Conservation (phyloP, 2,113 vertebrate species). For the Otus sunia region DNA sequence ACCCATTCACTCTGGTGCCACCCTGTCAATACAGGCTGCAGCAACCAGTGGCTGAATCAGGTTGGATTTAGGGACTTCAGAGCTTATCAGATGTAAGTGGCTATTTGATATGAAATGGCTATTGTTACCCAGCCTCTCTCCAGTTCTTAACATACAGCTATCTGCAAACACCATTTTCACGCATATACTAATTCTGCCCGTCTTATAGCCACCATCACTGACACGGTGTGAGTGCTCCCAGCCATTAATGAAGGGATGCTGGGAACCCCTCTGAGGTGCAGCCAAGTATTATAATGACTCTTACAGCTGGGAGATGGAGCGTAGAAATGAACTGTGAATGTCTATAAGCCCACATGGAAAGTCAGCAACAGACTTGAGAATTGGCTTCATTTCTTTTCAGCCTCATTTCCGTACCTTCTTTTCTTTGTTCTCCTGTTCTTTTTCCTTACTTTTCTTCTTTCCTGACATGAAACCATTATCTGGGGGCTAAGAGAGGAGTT, state of each 20-base stretch:
- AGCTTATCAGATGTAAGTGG: background rate
- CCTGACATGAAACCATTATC: background rate
- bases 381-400: background rate
- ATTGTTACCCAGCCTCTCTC: background rate
- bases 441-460: background rate
- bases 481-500: background rate
- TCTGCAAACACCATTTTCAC: background rate
- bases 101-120: background rate
- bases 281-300: slow-evolving; percentile 10
- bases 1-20: background rate
- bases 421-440: background rate
- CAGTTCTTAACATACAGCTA: background rate
- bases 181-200: background rate
- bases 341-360: background rate
- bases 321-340: background rate
- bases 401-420: background rate
- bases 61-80: background rate
- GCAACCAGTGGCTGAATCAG: background rate
- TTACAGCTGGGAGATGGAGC: background rate
- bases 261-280: background rate
- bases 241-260: background rate
- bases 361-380: background rate
- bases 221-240: background rate
- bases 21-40: background rate
- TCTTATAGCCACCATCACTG: background rate